Evolutionary conservation across 2,113 vertebrate species (phyloP).

Genomic region (Dipodomys stephensi): DNA sequence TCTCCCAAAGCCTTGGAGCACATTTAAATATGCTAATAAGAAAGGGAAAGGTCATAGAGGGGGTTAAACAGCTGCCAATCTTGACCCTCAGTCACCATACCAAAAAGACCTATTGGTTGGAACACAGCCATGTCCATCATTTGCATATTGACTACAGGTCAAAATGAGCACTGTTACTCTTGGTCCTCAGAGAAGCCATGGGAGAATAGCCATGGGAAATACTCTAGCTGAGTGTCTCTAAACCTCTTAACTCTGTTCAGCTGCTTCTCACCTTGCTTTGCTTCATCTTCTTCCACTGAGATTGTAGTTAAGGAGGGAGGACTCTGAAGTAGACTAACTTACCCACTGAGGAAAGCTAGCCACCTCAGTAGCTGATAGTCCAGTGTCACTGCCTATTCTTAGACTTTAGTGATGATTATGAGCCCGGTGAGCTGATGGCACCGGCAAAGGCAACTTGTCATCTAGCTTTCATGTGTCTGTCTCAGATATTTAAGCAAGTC

Average conservation of each 20-base stretch:
- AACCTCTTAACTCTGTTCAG: background rate
- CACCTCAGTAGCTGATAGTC: background rate
- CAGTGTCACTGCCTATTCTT: background rate
- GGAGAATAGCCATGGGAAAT: background rate
- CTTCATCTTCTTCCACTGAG: background rate
- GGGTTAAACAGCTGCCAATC: no score
- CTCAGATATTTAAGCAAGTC: background rate
- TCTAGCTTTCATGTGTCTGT: background rate
- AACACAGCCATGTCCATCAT: no score
- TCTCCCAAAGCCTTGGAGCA: no score
- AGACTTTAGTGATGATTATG: background rate
- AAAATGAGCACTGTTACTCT: background rate
- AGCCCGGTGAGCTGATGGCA: background rate
- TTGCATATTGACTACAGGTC: no score
- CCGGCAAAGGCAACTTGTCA: no score
- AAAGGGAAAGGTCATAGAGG: no score
- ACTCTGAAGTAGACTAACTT: background rate
- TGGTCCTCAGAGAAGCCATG: background rate
- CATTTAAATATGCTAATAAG: no score
- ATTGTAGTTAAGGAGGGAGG: background rate
- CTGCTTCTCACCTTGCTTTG: background rate
- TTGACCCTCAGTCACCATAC: no score
- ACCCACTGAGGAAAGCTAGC: background rate
- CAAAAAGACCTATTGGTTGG: no score
- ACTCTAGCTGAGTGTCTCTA: background rate